phyloP scores from a whole-genome alignment of 1,140 invertebrate genomes.

The Pectinophora gossypiella region DNA sequence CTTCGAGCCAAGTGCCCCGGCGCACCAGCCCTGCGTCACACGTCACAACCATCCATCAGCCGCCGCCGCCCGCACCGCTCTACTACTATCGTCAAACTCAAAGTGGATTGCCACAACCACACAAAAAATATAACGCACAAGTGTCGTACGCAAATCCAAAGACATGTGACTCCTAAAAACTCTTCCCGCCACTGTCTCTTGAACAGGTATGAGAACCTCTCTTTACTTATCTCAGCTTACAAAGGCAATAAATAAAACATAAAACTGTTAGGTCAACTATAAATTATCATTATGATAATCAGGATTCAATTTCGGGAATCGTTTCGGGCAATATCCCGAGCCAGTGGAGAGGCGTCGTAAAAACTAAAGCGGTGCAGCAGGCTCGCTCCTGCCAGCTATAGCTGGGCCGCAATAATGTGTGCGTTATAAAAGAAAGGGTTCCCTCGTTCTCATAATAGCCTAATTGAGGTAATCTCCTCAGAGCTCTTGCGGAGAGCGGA shows the following conservation, averaged over 20 bases:
- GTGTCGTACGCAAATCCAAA: too few species aligned
- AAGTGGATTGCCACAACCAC: too few species aligned
- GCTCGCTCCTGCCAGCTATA: neutral
- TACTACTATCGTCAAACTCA: too few species aligned
- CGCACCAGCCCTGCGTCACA: neutral
- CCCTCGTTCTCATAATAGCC: neutral
- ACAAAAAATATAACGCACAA: too few species aligned
- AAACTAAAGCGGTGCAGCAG: neutral
- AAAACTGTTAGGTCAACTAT: too few species aligned
- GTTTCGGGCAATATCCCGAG: neutral
- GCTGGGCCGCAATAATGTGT: neutral
- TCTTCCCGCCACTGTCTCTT: too few species aligned
- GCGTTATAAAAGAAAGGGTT: slow-evolving; percentile 2
- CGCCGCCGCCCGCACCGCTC: too few species aligned
- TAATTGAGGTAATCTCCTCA: neutral
- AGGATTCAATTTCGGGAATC: neutral
- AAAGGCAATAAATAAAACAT: too few species aligned
- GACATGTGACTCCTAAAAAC: too few species aligned
- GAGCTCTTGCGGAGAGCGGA: neutral
- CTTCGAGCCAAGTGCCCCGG: too few species aligned
- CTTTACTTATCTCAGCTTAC: too few species aligned
- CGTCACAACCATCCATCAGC: neutral
- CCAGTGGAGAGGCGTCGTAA: neutral
- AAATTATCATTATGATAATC: neutral
- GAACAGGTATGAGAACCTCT: too few species aligned